phyloP scores from a whole-genome alignment of 2,888 invertebrate genomes.

The Xestobium rufovillosum region DNA sequence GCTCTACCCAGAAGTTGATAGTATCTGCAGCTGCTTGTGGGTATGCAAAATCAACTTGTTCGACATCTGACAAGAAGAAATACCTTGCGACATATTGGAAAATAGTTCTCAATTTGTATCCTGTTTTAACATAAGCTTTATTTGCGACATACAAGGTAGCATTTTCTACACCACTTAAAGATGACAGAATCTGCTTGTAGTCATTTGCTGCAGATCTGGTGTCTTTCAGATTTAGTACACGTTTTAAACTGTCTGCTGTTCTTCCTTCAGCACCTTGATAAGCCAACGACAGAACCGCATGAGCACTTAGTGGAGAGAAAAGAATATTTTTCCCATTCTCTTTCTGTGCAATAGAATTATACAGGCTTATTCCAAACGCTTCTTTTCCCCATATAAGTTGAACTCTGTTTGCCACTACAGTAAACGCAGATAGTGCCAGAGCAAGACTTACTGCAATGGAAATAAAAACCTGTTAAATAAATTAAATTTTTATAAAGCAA shows the following conservation, averaged over 20 bases:
- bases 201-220: slow-evolving; percentile 28
- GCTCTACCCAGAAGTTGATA: not conserved
- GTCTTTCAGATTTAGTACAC: slow-evolving; percentile 29
- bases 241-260: slow-evolving; percentile 33
- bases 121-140: slow-evolving; percentile 54
- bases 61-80: not conserved
- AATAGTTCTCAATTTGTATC: slow-evolving; percentile 46
- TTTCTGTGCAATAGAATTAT: too few species aligned
- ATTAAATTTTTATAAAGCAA: too few species aligned
- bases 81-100: slow-evolving; percentile 37
- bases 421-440: too few species aligned
- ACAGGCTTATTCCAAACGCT: too few species aligned
- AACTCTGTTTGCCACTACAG: too few species aligned
- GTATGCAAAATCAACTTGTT: not conserved
- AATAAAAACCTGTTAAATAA: too few species aligned
- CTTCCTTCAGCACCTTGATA: slow-evolving; percentile 38
- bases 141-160: slow-evolving; percentile 64
- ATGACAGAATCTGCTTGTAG: slow-evolving; percentile 28
- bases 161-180: slow-evolving; percentile 39
- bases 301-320: too few species aligned
- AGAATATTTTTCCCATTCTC: too few species aligned
- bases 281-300: slow-evolving; percentile 39
- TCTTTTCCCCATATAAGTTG: too few species aligned
- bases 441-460: too few species aligned
- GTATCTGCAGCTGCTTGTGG: not conserved